These are phyloP conservation scores for Rhegmatorhina hoffmannsi DNA, from an alignment of 2,113 vertebrate species.

Conservation along the genomic window DNA sequence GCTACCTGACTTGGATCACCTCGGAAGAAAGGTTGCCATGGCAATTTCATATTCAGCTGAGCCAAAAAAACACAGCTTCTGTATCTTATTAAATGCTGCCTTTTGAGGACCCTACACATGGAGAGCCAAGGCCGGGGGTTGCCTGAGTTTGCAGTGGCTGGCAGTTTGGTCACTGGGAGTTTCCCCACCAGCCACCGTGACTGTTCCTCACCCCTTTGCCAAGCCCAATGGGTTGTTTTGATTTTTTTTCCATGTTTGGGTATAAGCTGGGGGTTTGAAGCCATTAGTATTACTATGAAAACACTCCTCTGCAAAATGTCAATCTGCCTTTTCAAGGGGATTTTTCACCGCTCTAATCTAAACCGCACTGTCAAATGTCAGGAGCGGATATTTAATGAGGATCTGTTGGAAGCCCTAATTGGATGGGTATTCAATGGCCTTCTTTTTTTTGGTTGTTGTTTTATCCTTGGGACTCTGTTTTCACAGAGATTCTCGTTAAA, in stretches of 20 bases:
- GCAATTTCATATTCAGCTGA: conserved; percentile 65
- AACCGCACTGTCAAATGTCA: conserved; percentile 61
- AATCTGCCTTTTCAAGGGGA: conserved; percentile 58
- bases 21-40: conserved; percentile 80
- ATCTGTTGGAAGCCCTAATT: conserved; percentile 64
- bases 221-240: neutral
- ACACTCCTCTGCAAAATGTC: conserved; percentile 55
- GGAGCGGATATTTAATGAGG: conserved; percentile 53
- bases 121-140: neutral
- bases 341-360: conserved; percentile 47
- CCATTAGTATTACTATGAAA: neutral
- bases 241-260: neutral
- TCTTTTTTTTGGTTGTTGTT: neutral
- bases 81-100: conserved; percentile 75
- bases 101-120: conserved; percentile 40
- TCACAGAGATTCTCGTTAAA: conserved; percentile 52
- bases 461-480: conserved; percentile 47
- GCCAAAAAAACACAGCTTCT: conserved; percentile 53
- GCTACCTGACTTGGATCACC: conserved; percentile 77
- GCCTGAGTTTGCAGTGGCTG: rapidly evolving
- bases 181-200: neutral
- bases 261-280: neutral
- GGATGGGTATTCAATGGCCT: conserved; percentile 52
- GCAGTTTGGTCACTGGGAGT: neutral
- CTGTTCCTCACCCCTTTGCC: neutral